Base-by-base conservation (phyloP, 2,888 invertebrate genomes). In the Hypomecis atomaria region DNA sequence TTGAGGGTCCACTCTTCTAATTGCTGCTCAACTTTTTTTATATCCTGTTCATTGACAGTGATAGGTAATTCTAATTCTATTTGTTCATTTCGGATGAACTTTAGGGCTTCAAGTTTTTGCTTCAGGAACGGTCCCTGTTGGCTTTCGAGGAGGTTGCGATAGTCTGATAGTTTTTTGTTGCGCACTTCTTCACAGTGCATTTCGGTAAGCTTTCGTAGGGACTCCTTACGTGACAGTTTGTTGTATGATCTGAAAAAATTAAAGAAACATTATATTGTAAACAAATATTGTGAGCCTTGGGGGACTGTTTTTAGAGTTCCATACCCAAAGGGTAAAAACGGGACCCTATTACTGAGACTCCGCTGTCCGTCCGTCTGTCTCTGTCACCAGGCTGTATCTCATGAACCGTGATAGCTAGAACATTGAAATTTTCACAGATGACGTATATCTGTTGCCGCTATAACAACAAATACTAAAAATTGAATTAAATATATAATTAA, bases 11-110 rank as follows among this genome's bases (percentile, higher is more conserved):
- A 92, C 55, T 94, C 89, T 33, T 94, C 86, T 10, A 95, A 84
- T 76, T 95, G 92, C 55, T 93, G 82, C 62, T 94, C 94, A 0
- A 95, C 93, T 53, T 87, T 87, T 57, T 94, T 94, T 38, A 97
- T 95, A 66, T 96, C 95, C 70, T 95, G 94, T 64, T 95, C 93
- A 0, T 93, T 94, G 0, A 97, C 94, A 0, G 96, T 95, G 0
- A 96, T 90, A 1, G 93, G 87, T 0, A 95, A 81, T 56, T 95
- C 94, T 64, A 95, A 94, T 9, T 94, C 94, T 50, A 93, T 87
- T 81, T 98, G 97, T 83, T 97, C 96, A 67, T 94, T 93, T 43
- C 94, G 94, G n/a, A 98, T 96, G 77, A 95, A 96, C 67, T 94
- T 88, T 1, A 98, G 84, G 23, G 95, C 94, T 50, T 95, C 93